phyloP scores from a whole-genome alignment of 2,113 vertebrate genomes.

The Pyxicephalus adspersus region DNA sequence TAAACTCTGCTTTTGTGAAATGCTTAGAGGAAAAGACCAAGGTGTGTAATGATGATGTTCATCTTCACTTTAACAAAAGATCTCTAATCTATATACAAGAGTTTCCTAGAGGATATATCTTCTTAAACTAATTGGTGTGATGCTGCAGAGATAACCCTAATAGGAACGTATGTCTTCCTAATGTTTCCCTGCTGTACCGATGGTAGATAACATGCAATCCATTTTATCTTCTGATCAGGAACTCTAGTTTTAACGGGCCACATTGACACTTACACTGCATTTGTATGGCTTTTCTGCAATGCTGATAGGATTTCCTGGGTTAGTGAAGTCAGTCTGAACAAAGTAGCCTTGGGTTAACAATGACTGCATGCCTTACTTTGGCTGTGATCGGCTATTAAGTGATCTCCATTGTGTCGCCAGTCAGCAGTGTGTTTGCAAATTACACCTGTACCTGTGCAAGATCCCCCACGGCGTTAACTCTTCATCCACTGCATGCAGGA shows the following conservation, averaged over 20 bases:
- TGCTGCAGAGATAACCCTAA: too few relatives aligned
- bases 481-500: not conserved
- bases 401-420: slow-evolving; percentile 7
- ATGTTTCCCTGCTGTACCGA: not conserved
- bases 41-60: slow-evolving; percentile 68
- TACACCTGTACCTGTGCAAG: slow-evolving; percentile 15
- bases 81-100: not conserved
- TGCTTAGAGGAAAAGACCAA: slow-evolving; percentile 84
- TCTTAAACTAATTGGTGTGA: not conserved
- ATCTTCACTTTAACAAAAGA: slow-evolving; percentile 11
- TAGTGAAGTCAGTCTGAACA: not conserved
- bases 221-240: not conserved
- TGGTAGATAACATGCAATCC: not conserved
- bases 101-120: not conserved
- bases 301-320: not conserved
- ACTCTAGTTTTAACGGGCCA: slow-evolving; percentile 3
- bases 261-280: not conserved
- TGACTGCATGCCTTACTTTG: not conserved
- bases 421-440: slow-evolving; percentile 31
- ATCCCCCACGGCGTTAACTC: slow-evolving; percentile 30
- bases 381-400: slow-evolving; percentile 10
- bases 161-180: too few relatives aligned
- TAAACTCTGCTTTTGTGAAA: slow-evolving; percentile 86
- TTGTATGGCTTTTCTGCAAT: not conserved
- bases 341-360: slow-evolving; percentile 17